Evolutionary conservation across 2,113 vertebrate species (phyloP), one percentile per base, ranked within the genome.

Genomic region (Petrocephalus zakoni): DNA sequence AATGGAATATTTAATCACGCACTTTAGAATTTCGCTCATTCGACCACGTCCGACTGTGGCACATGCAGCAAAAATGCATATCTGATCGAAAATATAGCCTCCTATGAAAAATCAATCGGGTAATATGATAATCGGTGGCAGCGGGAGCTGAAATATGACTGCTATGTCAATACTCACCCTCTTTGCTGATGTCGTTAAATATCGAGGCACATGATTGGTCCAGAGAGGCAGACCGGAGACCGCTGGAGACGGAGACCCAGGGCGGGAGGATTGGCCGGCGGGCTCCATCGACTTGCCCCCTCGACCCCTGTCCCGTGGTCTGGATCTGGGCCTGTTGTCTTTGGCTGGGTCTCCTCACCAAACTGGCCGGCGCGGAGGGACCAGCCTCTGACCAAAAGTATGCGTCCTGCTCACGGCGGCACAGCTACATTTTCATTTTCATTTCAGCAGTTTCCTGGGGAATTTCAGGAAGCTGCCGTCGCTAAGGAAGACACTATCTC

Each of bases 281-380:
- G 11, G 34, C 87, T 56, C 21, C 37, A 83, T 88, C 42, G 42
- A 58, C 82, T 83, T n/a, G 7, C 37, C 88, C 56, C 88, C 53
- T 47, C 55, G 81, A 78, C 88, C 78, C 53, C 56, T 61, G 81
- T 88, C 88, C 88, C 58, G 78, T 61, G 88, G 78, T 88, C 52
- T 84, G 88, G 53, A 88, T 84, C 56, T 37, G 42, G 52, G 53
- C 81, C 22, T 88, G 49, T 88, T 88, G 78, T 84, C 82, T 82
- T 88, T 83, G 88, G 88, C 53, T 78, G 34, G 78, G 22, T 82
- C 78, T 46, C 21, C 78, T 61, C 42, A n/a, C 78, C 78, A 21
- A 47, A 34, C 78, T 53, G 68, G 72, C 78, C 17, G 9, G n/a
- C 17, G 47, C 37, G 46, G 52, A 51, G 34, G 49, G 11, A 7